Percentiles rank a stretch among this genome's conserved stretches.
Conservation (phyloP, 2,797 vertebrate species). For the Melopsittacus undulatus region DNA sequence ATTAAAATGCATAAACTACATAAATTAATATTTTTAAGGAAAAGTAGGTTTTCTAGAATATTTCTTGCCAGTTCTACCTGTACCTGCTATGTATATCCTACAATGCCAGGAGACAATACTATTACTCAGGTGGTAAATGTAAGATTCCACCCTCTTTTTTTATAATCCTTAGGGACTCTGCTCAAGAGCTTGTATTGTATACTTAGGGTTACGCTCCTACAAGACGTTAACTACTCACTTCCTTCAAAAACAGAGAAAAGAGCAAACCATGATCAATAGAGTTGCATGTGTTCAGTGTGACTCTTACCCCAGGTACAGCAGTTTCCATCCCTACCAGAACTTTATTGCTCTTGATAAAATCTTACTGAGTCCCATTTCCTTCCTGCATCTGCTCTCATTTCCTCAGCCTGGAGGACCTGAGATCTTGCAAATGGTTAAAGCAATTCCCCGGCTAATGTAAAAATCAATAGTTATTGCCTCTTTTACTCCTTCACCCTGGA, state of each 20-base stretch:
- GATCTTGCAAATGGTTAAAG: constrained; percentile 30
- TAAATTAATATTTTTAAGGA: background rate
- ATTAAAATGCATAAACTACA: background rate
- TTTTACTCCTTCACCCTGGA: constrained; percentile 1
- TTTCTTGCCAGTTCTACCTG: background rate
- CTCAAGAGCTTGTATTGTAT: background rate
- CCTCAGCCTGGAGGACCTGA: background rate
- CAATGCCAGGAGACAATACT: background rate
- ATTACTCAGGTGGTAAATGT: background rate
- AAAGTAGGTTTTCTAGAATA: background rate
- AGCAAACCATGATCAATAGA: background rate
- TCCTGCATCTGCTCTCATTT: background rate
- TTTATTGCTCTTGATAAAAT: background rate
- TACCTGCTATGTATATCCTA: background rate
- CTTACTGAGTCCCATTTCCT: background rate
- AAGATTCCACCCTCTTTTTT: background rate
- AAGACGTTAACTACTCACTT: background rate
- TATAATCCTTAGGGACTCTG: background rate
- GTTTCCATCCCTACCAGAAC: background rate
- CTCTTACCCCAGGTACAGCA: background rate
- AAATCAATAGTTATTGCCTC: constrained; percentile 26
- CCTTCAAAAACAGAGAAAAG: background rate
- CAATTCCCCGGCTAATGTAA: constrained; percentile 7
- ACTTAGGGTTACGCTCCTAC: background rate
- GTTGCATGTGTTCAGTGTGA: background rate